phyloP scores from a whole-genome alignment of 1,140 invertebrate species.

The Heterodera carotae region DNA sequence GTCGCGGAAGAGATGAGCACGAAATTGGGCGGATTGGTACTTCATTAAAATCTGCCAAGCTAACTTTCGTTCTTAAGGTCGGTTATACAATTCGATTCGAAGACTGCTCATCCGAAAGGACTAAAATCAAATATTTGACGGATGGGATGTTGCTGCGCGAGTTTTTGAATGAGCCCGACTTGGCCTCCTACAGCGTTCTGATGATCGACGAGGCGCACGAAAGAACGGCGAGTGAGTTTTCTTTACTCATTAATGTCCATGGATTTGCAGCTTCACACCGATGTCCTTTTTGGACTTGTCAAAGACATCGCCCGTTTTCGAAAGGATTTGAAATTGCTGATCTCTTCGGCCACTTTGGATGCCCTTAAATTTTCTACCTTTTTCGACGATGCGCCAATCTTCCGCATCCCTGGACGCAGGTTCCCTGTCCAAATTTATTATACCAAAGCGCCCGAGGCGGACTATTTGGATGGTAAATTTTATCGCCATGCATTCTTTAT shows the following conservation, averaged over 20 bases:
- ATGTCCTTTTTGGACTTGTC: conserved; percentile 95
- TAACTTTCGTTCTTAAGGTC: conserved; percentile 68
- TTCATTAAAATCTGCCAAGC: not conserved
- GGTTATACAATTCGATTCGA: conserved; percentile 80
- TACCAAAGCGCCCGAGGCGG: conserved; percentile 96
- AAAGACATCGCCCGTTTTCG: conserved; percentile 95
- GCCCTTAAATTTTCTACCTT: conserved; percentile 93
- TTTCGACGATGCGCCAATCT: conserved; percentile 97
- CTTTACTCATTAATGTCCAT: conserved; percentile 78
- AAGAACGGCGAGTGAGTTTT: conserved; percentile 85
- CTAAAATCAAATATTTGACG: conserved; percentile 96
- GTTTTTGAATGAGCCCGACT: conserved; percentile 93
- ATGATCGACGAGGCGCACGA: conserved; percentile 99
- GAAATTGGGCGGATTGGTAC: conserved; percentile 72
- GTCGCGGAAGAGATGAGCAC: conserved; percentile 76
- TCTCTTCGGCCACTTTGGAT: conserved; percentile 96
- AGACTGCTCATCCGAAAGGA: conserved; percentile 77
- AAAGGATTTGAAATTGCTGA: conserved; percentile 89
- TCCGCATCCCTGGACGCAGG: conserved; percentile 84
- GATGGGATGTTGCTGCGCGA: conserved; percentile 96
- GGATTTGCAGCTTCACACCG: conserved; percentile 71
- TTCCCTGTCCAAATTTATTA: conserved; percentile 94
- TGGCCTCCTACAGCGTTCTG: conserved; percentile 91
- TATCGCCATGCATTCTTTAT: not conserved
- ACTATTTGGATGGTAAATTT: conserved; percentile 31